Evolutionary conservation across 2,797 vertebrate species (phyloP).

Genomic region (Hydrocynus forskahlii): DNA sequence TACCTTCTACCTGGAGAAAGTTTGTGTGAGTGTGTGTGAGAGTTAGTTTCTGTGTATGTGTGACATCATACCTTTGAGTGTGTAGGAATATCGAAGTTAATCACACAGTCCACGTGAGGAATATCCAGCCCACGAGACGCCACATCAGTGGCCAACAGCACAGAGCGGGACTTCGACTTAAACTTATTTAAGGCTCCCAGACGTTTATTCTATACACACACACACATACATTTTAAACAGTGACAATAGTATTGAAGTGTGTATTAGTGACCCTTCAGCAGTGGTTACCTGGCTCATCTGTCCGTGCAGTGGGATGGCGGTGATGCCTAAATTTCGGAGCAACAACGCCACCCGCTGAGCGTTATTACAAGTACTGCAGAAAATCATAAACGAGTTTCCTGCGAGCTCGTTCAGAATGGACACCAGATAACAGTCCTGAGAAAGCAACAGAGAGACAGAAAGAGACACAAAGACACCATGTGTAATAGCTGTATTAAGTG

Average conservation of each 20-base stretch:
- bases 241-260: not conserved
- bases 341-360: constrained; percentile 93
- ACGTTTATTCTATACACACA: constrained; percentile 85
- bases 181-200: constrained; percentile 96
- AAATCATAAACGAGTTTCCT: constrained; percentile 97
- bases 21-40: too few relatives aligned
- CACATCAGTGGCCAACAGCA: constrained; percentile 95
- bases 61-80: constrained; percentile 89
- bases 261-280: too few relatives aligned
- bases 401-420: constrained; percentile 97
- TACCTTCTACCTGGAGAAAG: too few relatives aligned
- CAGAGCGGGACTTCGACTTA: constrained; percentile 94
- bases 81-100: constrained; percentile 98
- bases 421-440: constrained; percentile 94
- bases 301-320: constrained; percentile 94
- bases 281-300: constrained; percentile 93
- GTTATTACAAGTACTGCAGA: constrained; percentile 95
- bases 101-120: constrained; percentile 95
- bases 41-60: too few relatives aligned
- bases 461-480: too few relatives aligned
- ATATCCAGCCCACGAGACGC: constrained; percentile 96
- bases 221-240: constrained; percentile 5
- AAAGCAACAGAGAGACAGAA: constrained; percentile 32
- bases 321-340: constrained; percentile 95
- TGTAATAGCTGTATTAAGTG: too few relatives aligned